Conservation (phyloP, 2,888 invertebrate species). For the Poecilus cupreus region DNA sequence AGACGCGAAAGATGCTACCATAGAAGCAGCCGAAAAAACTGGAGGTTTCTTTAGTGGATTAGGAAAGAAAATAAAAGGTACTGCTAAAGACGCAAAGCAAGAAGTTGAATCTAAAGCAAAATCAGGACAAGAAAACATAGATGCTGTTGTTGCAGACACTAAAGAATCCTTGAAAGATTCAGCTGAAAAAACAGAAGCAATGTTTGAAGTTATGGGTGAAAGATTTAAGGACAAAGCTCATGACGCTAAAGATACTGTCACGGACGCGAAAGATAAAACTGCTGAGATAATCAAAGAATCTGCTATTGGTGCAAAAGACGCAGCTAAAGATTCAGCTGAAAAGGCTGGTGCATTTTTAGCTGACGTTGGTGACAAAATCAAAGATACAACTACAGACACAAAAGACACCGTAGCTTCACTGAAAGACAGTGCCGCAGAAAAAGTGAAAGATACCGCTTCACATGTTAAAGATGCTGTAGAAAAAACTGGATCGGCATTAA, state of each 20-base stretch:
- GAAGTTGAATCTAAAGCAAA: constrained; percentile 39
- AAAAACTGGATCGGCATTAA: constrained; percentile 62
- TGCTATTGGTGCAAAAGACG: not conserved
- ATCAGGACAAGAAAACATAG: constrained; percentile 56
- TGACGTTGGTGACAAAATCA: constrained; percentile 58
- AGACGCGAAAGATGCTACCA: constrained; percentile 40
- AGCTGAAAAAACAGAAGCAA: constrained; percentile 3
- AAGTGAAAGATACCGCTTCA: too few species aligned
- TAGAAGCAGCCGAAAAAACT: constrained; percentile 56
- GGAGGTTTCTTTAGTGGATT: constrained; percentile 62
- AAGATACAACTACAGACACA: constrained; percentile 59
- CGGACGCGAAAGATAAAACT: constrained; percentile 48
- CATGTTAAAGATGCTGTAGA: constrained; percentile 47
- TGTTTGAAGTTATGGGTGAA: constrained; percentile 62
- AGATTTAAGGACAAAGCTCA: constrained; percentile 51
- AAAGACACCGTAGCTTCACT: too few species aligned
- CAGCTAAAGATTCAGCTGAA: constrained; percentile 60
- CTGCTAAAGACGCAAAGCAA: constrained; percentile 61
- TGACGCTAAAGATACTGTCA: constrained; percentile 49
- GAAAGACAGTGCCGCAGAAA: too few species aligned
- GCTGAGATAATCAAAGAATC: not conserved
- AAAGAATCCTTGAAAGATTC: not conserved
- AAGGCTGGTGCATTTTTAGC: constrained; percentile 48
- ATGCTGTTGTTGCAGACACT: constrained; percentile 7
- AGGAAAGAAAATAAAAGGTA: constrained; percentile 61